Percentiles rank a stretch among this genome's conserved stretches.
phyloP scores from a whole-genome alignment of 2,113 vertebrate genomes.

The Paradisaea rubra region DNA sequence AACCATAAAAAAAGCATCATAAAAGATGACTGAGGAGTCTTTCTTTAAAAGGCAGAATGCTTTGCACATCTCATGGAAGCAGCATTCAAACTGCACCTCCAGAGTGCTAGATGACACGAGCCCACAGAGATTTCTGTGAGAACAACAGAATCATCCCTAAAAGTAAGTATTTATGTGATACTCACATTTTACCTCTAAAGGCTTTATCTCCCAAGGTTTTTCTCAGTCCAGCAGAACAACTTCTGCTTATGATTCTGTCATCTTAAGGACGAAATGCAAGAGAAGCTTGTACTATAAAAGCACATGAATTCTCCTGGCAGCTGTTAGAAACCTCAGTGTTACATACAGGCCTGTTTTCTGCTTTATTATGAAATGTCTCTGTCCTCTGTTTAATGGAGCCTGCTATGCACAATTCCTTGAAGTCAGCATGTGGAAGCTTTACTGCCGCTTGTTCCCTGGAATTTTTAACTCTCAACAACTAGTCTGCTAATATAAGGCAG shows the following conservation, averaged over 20 bases:
- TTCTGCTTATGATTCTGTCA: slow-evolving; percentile 1
- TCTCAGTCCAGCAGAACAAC: slow-evolving; percentile 12
- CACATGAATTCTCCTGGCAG: not conserved
- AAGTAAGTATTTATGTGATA: not conserved
- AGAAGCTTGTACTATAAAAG: not conserved
- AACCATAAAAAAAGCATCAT: not conserved
- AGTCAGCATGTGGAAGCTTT: not conserved
- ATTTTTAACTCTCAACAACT: not conserved
- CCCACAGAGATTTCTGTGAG: not conserved
- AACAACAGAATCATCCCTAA: not conserved
- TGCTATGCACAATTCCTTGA: not conserved
- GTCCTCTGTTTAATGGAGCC: not conserved
- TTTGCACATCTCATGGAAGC: not conserved
- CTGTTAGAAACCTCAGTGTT: not conserved
- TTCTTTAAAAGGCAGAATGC: not conserved
- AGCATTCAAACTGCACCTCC: not conserved
- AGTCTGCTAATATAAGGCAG: not conserved
- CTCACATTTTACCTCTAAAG: not conserved
- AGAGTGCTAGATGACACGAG: not conserved
- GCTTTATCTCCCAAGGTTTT: not conserved
- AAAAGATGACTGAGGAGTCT: not conserved
- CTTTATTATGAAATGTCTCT: not conserved
- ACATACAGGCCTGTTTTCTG: not conserved
- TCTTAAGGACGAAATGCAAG: not conserved
- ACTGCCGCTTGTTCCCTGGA: not conserved